Percentiles rank a stretch among this genome's conserved stretches.
These are phyloP conservation scores for Capreolus pygargus DNA, from an alignment of 2,113 vertebrate genomes.

Conservation along the genomic window DNA sequence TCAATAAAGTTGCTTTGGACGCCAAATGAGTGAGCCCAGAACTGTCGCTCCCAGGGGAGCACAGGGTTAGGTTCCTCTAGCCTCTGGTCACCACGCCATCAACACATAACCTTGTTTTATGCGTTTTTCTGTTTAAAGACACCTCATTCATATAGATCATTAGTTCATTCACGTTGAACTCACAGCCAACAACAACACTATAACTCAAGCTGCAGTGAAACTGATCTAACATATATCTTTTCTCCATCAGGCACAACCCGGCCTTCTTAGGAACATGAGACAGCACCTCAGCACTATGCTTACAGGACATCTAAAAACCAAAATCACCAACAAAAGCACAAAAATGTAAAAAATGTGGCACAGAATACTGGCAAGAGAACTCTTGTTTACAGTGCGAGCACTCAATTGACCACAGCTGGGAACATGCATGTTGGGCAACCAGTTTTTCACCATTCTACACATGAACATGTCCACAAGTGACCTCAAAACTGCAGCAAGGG, in stretches of 20 bases:
- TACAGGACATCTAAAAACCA: not conserved
- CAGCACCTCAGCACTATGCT: not conserved
- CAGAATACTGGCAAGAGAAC: not conserved
- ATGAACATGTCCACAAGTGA: not conserved
- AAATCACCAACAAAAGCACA: not conserved
- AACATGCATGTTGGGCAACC: not conserved
- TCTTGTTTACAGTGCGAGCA: not conserved
- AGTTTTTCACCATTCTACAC: not conserved
- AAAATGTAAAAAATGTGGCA: not conserved
- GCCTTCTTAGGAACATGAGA: not conserved
- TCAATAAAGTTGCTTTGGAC: rapidly evolving
- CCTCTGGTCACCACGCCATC: not conserved
- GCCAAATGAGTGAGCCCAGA: not conserved
- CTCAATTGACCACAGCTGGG: not conserved
- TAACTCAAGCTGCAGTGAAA: not conserved
- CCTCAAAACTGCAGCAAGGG: not conserved
- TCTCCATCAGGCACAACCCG: not conserved
- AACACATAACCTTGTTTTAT: no score
- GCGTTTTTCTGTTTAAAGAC: not conserved
- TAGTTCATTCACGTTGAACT: not conserved
- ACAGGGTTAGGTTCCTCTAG: not conserved
- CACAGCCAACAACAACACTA: not conserved
- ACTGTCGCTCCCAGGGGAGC: not conserved
- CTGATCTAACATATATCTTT: not conserved
- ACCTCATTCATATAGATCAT: not conserved